These are phyloP conservation scores for Ischnus inquisitorius DNA, from an alignment of 2,888 invertebrate species.

Conservation along the genomic window DNA sequence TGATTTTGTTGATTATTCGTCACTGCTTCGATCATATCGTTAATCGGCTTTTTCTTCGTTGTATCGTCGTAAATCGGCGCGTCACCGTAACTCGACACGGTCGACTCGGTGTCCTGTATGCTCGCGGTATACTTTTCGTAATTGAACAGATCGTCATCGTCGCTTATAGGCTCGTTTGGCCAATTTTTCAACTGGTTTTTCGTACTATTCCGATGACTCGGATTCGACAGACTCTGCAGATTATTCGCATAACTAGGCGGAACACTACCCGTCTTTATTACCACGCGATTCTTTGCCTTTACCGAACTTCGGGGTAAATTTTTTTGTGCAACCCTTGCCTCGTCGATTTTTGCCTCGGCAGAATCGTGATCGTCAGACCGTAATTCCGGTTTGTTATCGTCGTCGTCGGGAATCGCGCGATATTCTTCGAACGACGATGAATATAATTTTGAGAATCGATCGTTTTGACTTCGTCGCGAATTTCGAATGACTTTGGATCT, in stretches of 20 bases:
- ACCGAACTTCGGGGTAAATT: conserved; percentile 33
- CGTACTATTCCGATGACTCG: conserved; percentile 6
- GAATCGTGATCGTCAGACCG: conserved; percentile 46
- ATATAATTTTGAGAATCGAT: conserved; percentile 41
- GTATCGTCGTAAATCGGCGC: conserved; percentile 42
- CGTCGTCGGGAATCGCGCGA: not conserved
- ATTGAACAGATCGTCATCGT: conserved; percentile 79
- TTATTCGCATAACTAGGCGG: conserved; percentile 13
- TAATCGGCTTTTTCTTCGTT: conserved; percentile 46
- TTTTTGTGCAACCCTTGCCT: not conserved
- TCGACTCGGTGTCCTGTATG: conserved; percentile 36
- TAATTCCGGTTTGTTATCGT: conserved; percentile 13
- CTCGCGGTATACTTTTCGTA: conserved; percentile 81
- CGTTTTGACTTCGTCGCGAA: conserved; percentile 45
- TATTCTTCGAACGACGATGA: conserved; percentile 9
- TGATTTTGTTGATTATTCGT: conserved; percentile 27
- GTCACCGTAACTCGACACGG: conserved; percentile 34
- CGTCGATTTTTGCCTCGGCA: not conserved
- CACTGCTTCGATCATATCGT: not conserved
- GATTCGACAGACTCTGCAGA: conserved; percentile 3
- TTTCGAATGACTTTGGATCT: not conserved
- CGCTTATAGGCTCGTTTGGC: conserved; percentile 78
- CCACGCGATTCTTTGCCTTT: conserved; percentile 61
- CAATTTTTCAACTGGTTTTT: conserved; percentile 77
- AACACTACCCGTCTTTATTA: conserved; percentile 49